Base-by-base conservation (phyloP, 2,797 vertebrate genomes). In the Muscicapa striata region DNA sequence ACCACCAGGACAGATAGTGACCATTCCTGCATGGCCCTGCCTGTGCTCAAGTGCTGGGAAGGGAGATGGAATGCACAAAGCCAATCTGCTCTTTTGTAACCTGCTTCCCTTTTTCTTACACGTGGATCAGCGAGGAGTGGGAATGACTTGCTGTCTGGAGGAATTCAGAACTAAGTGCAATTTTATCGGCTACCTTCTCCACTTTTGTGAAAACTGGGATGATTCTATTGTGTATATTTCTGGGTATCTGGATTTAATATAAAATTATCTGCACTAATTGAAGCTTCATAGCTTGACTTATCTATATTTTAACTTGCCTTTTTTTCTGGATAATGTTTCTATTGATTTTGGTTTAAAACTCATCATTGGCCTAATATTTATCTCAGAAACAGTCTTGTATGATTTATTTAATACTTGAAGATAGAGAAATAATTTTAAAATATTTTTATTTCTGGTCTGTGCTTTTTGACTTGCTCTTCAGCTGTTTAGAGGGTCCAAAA, bases 1-100 rank as follows among this genome's bases (percentile, higher is more conserved):
- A 97, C 22, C 97, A 24, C 26, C 98, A 98, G 89, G 98, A 97
- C 76, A 98, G 98, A 92, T 98, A 98, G 90, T 94, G 75, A 79
- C 58, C 11, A 57, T 1, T 0, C 1, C 61, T 11, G 26, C 51
- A 7, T 36, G 22, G 83, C 58, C 80, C 80, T 38, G 46, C 59
- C 49, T 23, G 21, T 62, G 83, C 95, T 94, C 97, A 91, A 83
- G 74, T 30, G 90, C 75, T 88, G 87, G 46, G 17, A 73, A 64
- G 64, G 52, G 70, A 82, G 26, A 36, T 8, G 69, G 95, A 92
- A 95, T 81, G 96, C 84, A 59, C 82, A 43, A 64, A 79, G 79
- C 64, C 13, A 9, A 23, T 18, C 16, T 10, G 81, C 63, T 85
- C 92, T 88, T 68, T 93, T 68, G 63, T 51, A 48, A 64, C 5